Evolutionary conservation across 64 coral and sea anemone genomes (phyloP).

Genomic region (Montipora cactus): DNA sequence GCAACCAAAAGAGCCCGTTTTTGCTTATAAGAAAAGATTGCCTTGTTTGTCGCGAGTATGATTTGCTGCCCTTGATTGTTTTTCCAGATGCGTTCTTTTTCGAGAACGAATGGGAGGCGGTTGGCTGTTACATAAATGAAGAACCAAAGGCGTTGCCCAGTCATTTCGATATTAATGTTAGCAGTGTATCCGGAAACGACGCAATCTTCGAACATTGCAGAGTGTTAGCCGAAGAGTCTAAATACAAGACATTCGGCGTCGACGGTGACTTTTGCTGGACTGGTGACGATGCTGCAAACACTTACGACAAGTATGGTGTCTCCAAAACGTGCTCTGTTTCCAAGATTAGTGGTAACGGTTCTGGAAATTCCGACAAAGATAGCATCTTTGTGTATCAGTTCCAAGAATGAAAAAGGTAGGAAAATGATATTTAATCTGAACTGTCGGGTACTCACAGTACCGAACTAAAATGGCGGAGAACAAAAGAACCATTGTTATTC

Average conservation of each 20-base stretch:
- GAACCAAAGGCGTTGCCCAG: neutral
- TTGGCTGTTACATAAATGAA: slow-evolving; percentile 20
- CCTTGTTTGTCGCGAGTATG: no score
- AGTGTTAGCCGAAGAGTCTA: neutral
- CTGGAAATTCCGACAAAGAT: neutral
- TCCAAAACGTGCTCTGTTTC: neutral
- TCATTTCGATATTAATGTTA: neutral
- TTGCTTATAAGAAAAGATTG: no score
- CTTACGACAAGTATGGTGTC: neutral
- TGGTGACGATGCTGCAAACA: neutral
- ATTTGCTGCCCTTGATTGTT: neutral
- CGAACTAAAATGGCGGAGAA: no score
- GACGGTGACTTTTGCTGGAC: slow-evolving; percentile 1
- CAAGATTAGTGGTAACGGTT: neutral
- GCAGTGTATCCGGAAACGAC: neutral
- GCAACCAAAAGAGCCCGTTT: neutral
- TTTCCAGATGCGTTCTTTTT: neutral
- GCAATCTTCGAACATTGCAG: neutral
- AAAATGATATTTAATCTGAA: neutral
- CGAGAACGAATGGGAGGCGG: neutral
- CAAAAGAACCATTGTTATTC: no score
- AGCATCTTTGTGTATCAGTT: slow-evolving; percentile 22
- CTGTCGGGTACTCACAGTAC: no score
- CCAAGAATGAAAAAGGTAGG: neutral
- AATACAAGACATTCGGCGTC: slow-evolving; percentile 1